Evolutionary conservation across 2,888 invertebrate genomes (phyloP).

Genomic region (Lepetodrilus schrolli): DNA sequence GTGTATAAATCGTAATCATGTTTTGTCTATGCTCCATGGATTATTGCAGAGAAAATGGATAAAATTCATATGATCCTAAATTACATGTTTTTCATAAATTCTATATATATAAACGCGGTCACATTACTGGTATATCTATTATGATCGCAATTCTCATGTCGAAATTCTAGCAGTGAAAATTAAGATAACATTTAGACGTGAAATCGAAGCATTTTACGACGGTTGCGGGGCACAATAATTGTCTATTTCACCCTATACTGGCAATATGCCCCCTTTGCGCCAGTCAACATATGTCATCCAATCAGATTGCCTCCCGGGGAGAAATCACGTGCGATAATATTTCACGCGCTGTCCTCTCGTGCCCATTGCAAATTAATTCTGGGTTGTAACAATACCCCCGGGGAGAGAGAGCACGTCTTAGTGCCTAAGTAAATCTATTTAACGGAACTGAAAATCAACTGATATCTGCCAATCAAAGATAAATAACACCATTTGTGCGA

Average conservation of each 20-base stretch:
- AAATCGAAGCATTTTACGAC: background rate
- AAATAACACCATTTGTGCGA: background rate
- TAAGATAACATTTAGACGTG: conserved; percentile 7
- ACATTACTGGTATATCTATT: too few species aligned
- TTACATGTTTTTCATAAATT: too few species aligned
- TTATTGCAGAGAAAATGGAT: too few species aligned
- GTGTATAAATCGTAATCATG: too few species aligned
- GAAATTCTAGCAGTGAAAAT: background rate
- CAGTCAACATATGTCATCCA: conserved; percentile 12
- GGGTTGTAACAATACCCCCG: conserved; percentile 14
- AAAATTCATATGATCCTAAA: too few species aligned
- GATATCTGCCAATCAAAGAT: conserved; percentile 11
- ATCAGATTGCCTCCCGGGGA: background rate
- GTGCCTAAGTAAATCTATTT: conserved; percentile 27
- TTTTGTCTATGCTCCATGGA: too few species aligned
- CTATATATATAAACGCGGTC: too few species aligned
- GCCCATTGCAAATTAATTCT: conserved; percentile 28
- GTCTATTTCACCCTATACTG: conserved; percentile 28
- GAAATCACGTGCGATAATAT: conserved; percentile 34
- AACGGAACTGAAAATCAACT: conserved; percentile 1
- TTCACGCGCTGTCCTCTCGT: conserved; percentile 21
- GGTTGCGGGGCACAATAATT: background rate
- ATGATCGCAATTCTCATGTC: background rate
- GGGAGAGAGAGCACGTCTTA: background rate
- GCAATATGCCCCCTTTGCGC: conserved; percentile 5